phyloP scores from a whole-genome alignment of 2,113 vertebrate species.

The Irena cyanogastra region DNA sequence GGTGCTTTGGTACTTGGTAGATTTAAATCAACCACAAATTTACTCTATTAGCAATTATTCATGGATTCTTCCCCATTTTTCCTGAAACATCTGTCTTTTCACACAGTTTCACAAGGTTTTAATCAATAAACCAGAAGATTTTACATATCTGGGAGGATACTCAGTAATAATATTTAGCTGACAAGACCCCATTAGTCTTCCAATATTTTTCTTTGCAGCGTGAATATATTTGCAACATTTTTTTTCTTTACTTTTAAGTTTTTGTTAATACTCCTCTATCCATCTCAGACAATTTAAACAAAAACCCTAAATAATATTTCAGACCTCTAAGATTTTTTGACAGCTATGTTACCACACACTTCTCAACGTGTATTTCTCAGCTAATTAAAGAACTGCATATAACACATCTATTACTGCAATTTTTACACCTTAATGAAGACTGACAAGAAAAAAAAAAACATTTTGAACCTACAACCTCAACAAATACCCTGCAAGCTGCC shows the following conservation, averaged over 20 bases:
- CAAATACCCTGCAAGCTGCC: neutral
- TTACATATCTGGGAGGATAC: neutral
- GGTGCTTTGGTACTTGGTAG: neutral
- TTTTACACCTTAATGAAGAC: neutral
- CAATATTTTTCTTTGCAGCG: neutral
- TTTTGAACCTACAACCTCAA: neutral
- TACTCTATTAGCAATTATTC: neutral
- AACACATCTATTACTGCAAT: neutral
- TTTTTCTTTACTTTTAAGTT: neutral
- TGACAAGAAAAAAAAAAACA: neutral
- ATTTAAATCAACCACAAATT: neutral
- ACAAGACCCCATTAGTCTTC: neutral
- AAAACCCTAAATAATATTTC: neutral
- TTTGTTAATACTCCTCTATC: neutral
- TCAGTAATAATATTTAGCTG: neutral
- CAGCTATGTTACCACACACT: neutral
- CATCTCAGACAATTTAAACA: neutral
- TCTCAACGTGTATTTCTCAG: neutral
- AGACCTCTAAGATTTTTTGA: neutral
- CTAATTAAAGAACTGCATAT: neutral
- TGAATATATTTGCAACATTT: neutral
- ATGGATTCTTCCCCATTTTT: neutral
- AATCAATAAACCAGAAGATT: neutral
- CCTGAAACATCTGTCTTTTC: slow-evolving; percentile 2
- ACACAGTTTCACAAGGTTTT: neutral